Conservation (phyloP, 2,888 invertebrate species). For the Drosophila imparisetae region DNA sequence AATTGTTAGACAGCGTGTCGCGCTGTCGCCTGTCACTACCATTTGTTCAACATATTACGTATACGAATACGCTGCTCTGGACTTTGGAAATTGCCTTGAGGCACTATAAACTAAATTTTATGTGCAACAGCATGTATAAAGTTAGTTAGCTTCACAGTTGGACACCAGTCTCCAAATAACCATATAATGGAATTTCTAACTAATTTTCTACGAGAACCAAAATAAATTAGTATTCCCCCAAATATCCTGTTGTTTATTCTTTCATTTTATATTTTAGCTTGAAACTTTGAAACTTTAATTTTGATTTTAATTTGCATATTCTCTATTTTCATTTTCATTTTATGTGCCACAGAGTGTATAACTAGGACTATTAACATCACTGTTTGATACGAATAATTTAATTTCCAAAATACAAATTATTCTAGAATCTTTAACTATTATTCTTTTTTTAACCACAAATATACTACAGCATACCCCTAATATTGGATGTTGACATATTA, state of each 20-base stretch:
- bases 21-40: conserved; percentile 73
- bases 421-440: neutral
- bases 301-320: neutral
- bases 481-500: neutral
- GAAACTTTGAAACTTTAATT: neutral
- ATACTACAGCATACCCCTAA: neutral
- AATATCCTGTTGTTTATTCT: neutral
- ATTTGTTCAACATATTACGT: conserved; percentile 55
- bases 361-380: neutral
- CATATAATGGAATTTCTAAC: neutral
- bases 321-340: neutral
- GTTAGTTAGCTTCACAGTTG: neutral
- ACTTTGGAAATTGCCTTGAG: neutral
- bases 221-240: too few relatives aligned
- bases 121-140: neutral
- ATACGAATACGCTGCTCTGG: conserved; percentile 59
- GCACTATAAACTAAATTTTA: neutral
- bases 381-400: neutral
- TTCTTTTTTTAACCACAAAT: neutral
- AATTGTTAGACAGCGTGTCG: conserved; percentile 80
- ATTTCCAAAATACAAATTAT: neutral
- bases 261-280: neutral
- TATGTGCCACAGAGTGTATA: neutral
- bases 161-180: neutral
- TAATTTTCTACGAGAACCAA: neutral